Evolutionary conservation across 1,140 invertebrate species (phyloP), one percentile per base, ranked within the genome.

Genomic region (Daktulosphaira vitifoliae): DNA sequence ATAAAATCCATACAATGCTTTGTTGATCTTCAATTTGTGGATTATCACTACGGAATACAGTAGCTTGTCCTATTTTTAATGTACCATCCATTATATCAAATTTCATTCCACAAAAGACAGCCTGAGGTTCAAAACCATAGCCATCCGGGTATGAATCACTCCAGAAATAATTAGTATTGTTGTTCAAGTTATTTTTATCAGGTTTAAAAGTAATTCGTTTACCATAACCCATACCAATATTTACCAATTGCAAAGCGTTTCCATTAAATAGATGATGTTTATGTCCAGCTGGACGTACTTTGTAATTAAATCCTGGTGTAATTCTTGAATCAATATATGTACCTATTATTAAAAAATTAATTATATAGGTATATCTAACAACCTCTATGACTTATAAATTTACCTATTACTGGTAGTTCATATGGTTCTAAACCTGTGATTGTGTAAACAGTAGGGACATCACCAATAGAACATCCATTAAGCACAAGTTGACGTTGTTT

Each of bases 71-170:
- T 9, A 84, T 71, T 54, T 78, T 71, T 66, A 81, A 78, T 73
- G 79, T 78, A 68, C 78, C 80, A 39, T 77, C 79, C 72, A 76
- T 77, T 7, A 88, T 79, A 22, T 75, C 72, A 72, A 86, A 87
- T 68, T 80, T 81, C 78, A 85, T 82, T 5, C 82, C 81, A 15
- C 79, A 78, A 51, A 79, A 76, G 9, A 89, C 78, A 1, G 84
- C 84, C 23, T 82, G 77, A 0, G 84, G 77, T 69, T 84, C 81
- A 71, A 89, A 82, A 22, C 84, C 87, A 65, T 83, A 77, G 23
- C 87, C 87, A 68, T 85, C 83, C 2, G 84, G 80, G 71, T 84
- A 80, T 46, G 82, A 86, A 74, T 89, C 87, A n/a, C 85, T 86
- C 85, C 86, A 89, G 71, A 89, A 84, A 71, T 80, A 84, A 73